Evolutionary conservation across 92 coral and sea anemone genomes (phyloP), one percentile per base, ranked within the genome.

Genomic region (Actinernus sp.): DNA sequence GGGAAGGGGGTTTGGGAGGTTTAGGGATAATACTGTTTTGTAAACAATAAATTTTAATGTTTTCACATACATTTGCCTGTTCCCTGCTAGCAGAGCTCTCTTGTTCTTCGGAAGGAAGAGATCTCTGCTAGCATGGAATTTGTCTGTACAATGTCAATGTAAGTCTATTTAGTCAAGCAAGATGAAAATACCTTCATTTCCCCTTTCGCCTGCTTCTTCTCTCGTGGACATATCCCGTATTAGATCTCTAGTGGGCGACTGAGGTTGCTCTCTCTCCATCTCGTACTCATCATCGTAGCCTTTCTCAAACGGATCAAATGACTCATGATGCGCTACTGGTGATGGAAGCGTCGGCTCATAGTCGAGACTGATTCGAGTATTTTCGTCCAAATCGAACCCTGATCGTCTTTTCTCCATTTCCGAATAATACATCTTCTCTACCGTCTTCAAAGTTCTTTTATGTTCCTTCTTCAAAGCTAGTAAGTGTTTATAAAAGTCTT

Each of bases 381-480:
- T 64, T 7, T 65, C 62, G 59, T 90, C 89, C 61, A 90, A 70
- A 58, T 85, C 83, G 60, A 85, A 89, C 38, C 92, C 92, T 23
- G 72, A 31, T 1, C 63, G 67, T 33, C 74, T 81, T 55, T 81
- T 94, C 46, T 75, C 88, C 24, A 80, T 73, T 39, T 94, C 95
- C 2, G 73, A 55, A 55, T 91, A 91, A 58, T 94, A 94, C 71
- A 76, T 76, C 40, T 84, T 92, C 59, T 94, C 98, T 17, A 94
- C 77, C 13, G 86, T 64, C 32, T 94, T 91, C 34, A 94, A 62
- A 41, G 97, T 91, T 71, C 74, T 94, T 62, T 91, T 87, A 52
- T 94, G 98, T 22, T 94, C 98, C 62, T 73, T 80, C 53, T 83
- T 88, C 58, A 94, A 59, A 6, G 90, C 78, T 33, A 94, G 26